These are phyloP conservation scores for Itoplectis maculator DNA, from an alignment of 2,888 invertebrate genomes.

Conservation along the genomic window DNA sequence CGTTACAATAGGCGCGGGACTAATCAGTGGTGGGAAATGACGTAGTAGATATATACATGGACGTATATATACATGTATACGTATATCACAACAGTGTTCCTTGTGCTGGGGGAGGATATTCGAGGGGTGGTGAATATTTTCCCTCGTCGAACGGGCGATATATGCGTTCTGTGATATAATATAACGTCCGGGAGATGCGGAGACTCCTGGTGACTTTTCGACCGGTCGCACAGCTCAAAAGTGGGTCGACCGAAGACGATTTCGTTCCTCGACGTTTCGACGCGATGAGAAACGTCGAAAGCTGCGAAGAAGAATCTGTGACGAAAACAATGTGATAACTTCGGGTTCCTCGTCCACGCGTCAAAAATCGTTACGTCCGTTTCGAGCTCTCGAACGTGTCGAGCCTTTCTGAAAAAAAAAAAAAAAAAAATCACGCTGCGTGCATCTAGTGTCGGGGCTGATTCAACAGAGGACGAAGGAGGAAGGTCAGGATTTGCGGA, in stretches of 20 bases:
- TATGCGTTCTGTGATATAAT: slow-evolving; percentile 39
- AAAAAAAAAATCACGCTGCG: no score
- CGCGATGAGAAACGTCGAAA: not conserved
- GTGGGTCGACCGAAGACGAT: not conserved
- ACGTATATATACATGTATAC: not conserved
- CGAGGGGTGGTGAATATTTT: not conserved
- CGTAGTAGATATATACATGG: not conserved
- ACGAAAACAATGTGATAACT: slow-evolving; percentile 1
- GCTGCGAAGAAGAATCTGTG: not conserved
- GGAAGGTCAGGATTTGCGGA: not conserved
- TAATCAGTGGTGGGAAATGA: slow-evolving; percentile 13
- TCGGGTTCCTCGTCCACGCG: not conserved
- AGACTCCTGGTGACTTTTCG: not conserved
- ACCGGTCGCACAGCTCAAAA: not conserved
- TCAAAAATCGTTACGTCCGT: slow-evolving; percentile 9
- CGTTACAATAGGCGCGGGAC: slow-evolving; percentile 1
- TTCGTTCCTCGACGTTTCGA: no score
- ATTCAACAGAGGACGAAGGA: not conserved
- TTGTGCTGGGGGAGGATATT: not conserved
- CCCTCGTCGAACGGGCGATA: not conserved
- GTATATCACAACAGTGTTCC: slow-evolving; percentile 22
- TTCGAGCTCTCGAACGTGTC: not conserved
- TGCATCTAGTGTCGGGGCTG: no score
- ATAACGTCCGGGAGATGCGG: slow-evolving; percentile 13
- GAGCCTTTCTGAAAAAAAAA: no score